phyloP scores from a whole-genome alignment of 64 coral and sea anemone genomes.

The Catalaphyllia jardinei region DNA sequence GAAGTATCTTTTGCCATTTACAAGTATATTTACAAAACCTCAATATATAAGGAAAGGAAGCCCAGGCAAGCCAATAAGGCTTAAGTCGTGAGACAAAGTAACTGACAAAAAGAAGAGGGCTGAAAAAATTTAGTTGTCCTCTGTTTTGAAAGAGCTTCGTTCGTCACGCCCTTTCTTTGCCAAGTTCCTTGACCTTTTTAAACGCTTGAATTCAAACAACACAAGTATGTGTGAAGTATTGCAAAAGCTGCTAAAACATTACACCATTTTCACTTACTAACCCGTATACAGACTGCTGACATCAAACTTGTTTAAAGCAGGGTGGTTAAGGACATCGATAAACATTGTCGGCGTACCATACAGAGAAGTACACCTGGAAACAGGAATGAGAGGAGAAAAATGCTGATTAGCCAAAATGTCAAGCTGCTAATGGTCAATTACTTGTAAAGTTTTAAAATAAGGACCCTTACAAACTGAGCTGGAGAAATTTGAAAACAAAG shows the following conservation, averaged over 20 bases:
- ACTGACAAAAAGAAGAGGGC: no score
- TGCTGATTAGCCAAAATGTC: neutral
- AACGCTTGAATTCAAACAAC: neutral
- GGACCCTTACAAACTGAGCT: no score
- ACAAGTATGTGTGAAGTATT: neutral
- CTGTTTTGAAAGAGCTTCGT: no score
- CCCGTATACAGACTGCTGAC: conserved; percentile 79
- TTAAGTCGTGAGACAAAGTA: no score
- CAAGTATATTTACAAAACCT: no score
- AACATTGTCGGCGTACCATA: conserved; percentile 99
- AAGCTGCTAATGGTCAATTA: no score
- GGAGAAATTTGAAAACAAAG: neutral
- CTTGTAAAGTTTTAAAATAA: no score
- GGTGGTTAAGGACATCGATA: conserved; percentile 94
- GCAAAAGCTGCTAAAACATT: neutral
- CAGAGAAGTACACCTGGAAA: conserved; percentile 78
- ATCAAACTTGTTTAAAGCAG: conserved; percentile 76
- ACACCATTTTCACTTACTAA: neutral
- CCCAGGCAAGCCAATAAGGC: neutral
- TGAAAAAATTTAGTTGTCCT: no score
- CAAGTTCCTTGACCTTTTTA: no score
- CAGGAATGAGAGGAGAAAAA: neutral
- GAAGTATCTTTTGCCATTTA: no score
- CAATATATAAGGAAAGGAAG: no score
- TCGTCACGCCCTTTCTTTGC: no score